A percentile compares a stretch with the other conserved stretches of the same genome.
These are phyloP conservation scores for Colaptes auratus DNA, from an alignment of 2,113 vertebrate genomes.

Conservation along the genomic window DNA sequence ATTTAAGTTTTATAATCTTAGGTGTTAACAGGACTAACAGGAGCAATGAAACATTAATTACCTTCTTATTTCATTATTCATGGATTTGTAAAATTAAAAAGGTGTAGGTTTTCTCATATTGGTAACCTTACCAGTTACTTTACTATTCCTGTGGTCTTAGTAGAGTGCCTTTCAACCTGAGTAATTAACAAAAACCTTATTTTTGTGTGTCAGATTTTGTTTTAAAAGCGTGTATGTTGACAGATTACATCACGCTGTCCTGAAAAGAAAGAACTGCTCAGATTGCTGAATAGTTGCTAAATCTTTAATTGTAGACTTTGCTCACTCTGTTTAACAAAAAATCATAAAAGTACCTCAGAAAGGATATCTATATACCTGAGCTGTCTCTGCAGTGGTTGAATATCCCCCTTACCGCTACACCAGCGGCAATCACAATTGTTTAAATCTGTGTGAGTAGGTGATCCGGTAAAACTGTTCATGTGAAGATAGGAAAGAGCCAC, in stretches of 20 bases:
- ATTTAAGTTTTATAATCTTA: neutral
- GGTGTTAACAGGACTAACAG: neutral
- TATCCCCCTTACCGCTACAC: neutral
- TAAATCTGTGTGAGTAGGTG: neutral
- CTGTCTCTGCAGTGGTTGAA: neutral
- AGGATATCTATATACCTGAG: neutral
- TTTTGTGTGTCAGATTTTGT: neutral
- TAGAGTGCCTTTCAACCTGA: neutral
- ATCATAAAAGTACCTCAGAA: neutral
- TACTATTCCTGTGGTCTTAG: neutral
- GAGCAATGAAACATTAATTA: conserved; percentile 1
- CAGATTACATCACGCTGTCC: neutral
- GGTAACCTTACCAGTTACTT: neutral
- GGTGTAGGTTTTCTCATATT: neutral
- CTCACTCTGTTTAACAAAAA: neutral
- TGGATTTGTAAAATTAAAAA: neutral
- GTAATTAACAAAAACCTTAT: neutral
- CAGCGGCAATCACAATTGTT: neutral
- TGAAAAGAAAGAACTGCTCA: neutral
- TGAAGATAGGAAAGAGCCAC: neutral
- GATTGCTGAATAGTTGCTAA: neutral
- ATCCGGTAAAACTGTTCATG: neutral
- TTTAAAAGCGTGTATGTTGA: neutral
- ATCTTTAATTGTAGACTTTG: neutral
- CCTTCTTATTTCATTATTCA: conserved; percentile 7